These are phyloP conservation scores for Ptychadena robeensis DNA, from an alignment of 2,797 vertebrate genomes.

Conservation along the genomic window DNA sequence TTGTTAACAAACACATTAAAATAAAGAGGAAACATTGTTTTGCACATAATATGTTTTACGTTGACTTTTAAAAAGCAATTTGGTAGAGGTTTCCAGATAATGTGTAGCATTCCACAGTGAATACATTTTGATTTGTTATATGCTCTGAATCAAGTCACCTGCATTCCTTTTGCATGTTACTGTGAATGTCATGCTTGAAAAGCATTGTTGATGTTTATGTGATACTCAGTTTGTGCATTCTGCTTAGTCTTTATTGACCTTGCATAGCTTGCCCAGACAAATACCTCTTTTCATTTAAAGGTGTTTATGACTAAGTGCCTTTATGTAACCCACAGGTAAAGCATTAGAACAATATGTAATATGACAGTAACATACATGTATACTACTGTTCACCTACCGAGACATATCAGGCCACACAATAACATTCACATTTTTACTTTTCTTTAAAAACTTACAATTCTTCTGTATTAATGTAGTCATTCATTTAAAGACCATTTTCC, in stretches of 20 bases:
- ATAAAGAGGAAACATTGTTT: neutral
- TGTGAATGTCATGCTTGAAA: neutral
- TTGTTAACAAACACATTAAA: neutral
- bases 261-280: neutral
- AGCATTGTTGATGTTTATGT: neutral
- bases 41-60: neutral
- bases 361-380: no score
- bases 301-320: neutral
- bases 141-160: neutral
- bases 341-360: neutral
- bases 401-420: no score
- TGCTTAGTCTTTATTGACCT: neutral
- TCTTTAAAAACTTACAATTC: no score
- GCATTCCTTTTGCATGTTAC: constrained; percentile 25
- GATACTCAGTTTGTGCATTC: neutral
- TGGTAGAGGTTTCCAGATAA: neutral
- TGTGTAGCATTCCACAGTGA: neutral
- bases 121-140: neutral
- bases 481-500: no score
- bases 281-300: neutral
- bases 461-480: no score
- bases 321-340: neutral
- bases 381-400: no score
- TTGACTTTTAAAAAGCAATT: no score
- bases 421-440: no score